phyloP scores from a whole-genome alignment of 2,797 vertebrate species.

The Sebastes matsubarae region DNA sequence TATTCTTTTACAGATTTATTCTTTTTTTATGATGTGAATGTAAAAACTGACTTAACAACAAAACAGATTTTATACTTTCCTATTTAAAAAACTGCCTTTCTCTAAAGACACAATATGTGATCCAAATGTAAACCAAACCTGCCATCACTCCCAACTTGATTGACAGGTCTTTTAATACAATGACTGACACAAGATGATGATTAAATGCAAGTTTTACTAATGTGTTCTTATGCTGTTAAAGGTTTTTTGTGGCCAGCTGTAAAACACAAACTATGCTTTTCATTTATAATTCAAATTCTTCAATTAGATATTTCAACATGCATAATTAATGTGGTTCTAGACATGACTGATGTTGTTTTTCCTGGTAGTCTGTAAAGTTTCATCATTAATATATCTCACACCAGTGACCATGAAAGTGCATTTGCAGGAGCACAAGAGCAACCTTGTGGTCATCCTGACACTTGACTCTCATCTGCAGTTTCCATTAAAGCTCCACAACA shows the following conservation, averaged over 20 bases:
- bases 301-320: not conserved
- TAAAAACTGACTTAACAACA: too few relatives aligned
- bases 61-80: not conserved
- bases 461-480: slow-evolving; percentile 59
- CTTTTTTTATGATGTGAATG: too few relatives aligned
- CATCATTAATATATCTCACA: not conserved
- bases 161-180: not conserved
- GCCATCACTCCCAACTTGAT: not conserved
- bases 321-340: not conserved
- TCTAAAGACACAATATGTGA: not conserved
- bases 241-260: not conserved
- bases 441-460: slow-evolving; percentile 46
- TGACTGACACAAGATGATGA: not conserved
- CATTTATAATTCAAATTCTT: not conserved
- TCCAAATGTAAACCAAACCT: not conserved
- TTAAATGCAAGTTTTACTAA: not conserved
- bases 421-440: not conserved
- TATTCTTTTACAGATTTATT: not conserved
- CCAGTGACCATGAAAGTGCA: slow-evolving; percentile 5
- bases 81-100: not conserved
- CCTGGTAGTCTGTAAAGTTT: not conserved
- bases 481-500: slow-evolving; percentile 39
- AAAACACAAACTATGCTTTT: not conserved
- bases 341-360: not conserved
- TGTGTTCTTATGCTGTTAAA: not conserved